Conservation (phyloP, 1,140 invertebrate genomes). For the Kradibia gibbosae region DNA sequence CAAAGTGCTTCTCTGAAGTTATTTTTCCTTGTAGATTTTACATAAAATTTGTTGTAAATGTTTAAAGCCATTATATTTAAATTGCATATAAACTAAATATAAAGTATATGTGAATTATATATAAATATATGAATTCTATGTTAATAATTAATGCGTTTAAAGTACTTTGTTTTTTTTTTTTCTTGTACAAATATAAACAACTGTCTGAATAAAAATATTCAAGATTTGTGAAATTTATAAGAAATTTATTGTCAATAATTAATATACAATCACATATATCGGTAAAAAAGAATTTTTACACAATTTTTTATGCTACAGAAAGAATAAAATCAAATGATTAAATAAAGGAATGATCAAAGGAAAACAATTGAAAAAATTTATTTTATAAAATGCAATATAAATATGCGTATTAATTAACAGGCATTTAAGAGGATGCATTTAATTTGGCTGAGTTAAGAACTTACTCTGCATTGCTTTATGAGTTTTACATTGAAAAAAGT, state of each 20-base stretch:
- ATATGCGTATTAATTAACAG: background rate
- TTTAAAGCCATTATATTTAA: conserved; percentile 14
- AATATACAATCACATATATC: background rate
- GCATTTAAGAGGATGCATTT: conserved; percentile 39
- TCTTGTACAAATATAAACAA: conserved; percentile 14
- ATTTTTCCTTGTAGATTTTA: background rate
- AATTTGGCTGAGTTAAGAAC: conserved; percentile 1
- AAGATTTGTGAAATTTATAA: background rate
- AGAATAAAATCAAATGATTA: background rate
- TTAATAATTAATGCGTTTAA: background rate
- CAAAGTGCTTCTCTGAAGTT: conserved; percentile 10
- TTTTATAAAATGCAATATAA: background rate
- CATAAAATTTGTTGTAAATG: background rate
- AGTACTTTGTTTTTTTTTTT: background rate
- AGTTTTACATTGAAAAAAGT: background rate
- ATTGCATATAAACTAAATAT: conserved; percentile 14
- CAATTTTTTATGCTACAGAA: conserved; percentile 3
- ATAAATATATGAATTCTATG: background rate
- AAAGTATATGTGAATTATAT: conserved; percentile 29
- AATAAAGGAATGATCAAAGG: background rate
- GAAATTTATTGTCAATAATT: background rate
- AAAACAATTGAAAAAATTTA: conserved; percentile 4
- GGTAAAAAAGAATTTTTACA: conserved; percentile 16
- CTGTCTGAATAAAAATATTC: background rate
- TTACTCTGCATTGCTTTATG: background rate